These are phyloP conservation scores for Drosophila ambigua DNA, from an alignment of 1,140 invertebrate species.

Conservation along the genomic window DNA sequence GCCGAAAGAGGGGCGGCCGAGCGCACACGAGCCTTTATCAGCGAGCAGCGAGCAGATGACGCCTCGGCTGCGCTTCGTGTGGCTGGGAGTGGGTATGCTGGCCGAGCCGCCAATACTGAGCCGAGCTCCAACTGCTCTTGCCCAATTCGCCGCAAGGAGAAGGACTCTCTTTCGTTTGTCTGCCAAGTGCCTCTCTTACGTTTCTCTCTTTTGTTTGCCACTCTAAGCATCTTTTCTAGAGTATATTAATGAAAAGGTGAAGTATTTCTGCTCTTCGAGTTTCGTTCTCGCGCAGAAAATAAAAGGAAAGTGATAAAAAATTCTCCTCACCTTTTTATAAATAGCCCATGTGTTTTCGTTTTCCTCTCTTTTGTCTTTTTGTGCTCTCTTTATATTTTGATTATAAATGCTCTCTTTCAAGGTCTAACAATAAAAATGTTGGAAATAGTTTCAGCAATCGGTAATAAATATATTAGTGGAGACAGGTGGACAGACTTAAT, in stretches of 20 bases:
- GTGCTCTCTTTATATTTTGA: background rate
- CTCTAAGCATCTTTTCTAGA: too few relatives aligned
- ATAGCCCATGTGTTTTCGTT: background rate
- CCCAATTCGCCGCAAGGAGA: slow-evolving; percentile 36
- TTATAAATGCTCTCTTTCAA: slow-evolving; percentile 8
- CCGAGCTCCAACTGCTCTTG: background rate
- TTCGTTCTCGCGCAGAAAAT: background rate
- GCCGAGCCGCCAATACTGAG: background rate
- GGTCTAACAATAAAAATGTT: slow-evolving; percentile 37
- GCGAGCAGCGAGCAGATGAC: background rate
- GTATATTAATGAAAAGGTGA: too few relatives aligned
- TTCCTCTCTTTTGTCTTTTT: background rate
- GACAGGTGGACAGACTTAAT: slow-evolving; percentile 23
- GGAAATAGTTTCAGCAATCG: slow-evolving; percentile 43
- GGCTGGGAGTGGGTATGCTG: slow-evolving; percentile 1
- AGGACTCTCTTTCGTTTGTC: too few relatives aligned
- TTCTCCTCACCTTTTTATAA: too few relatives aligned
- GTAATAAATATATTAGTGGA: slow-evolving; percentile 28
- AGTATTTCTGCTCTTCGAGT: too few relatives aligned
- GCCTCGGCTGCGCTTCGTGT: slow-evolving; percentile 9
- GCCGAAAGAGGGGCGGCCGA: slow-evolving; percentile 18
- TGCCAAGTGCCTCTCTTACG: too few relatives aligned
- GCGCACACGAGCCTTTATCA: slow-evolving; percentile 43
- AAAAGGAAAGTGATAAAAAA: too few relatives aligned
- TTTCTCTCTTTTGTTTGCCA: too few relatives aligned